Evolutionary conservation across 2,888 invertebrate species (phyloP).

Genomic region (Agonopterix arenella): DNA sequence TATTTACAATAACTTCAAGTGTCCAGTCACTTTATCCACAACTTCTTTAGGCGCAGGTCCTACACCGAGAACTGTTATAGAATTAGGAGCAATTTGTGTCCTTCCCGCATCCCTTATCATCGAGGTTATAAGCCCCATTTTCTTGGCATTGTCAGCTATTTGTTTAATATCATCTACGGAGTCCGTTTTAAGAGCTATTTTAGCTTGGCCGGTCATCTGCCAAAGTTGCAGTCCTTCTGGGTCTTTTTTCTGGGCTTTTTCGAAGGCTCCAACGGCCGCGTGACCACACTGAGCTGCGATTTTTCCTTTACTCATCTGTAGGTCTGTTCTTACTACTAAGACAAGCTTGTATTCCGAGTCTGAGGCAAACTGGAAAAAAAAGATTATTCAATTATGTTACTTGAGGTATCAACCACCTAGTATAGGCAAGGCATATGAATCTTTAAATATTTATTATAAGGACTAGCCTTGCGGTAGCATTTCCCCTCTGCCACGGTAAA

Average conservation of each 20-base stretch:
- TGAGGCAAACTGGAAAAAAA: constrained; percentile 48
- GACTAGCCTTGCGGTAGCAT: no score
- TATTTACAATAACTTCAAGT: constrained; percentile 87
- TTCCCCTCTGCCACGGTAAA: no score
- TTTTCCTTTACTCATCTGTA: constrained; percentile 97
- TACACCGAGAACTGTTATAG: constrained; percentile 92
- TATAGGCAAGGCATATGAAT: no score
- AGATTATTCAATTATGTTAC: background rate
- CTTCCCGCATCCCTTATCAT: constrained; percentile 93
- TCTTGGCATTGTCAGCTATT: constrained; percentile 82
- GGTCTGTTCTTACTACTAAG: constrained; percentile 90
- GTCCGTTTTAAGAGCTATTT: constrained; percentile 90
- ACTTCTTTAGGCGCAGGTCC: constrained; percentile 91
- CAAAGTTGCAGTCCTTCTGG: constrained; percentile 76
- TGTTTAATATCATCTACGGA: constrained; percentile 83
- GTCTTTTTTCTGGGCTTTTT: constrained; percentile 79
- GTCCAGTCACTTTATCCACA: constrained; percentile 90
- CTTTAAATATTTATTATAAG: no score
- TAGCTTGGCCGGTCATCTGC: constrained; percentile 87
- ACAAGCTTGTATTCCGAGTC: constrained; percentile 86
- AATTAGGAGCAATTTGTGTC: constrained; percentile 93
- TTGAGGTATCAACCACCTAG: background rate
- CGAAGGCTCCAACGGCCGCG: constrained; percentile 92
- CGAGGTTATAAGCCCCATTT: constrained; percentile 82
- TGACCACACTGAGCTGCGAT: constrained; percentile 96